These are phyloP conservation scores for Trilocha varians DNA, from an alignment of 2,888 invertebrate species.

Conservation along the genomic window DNA sequence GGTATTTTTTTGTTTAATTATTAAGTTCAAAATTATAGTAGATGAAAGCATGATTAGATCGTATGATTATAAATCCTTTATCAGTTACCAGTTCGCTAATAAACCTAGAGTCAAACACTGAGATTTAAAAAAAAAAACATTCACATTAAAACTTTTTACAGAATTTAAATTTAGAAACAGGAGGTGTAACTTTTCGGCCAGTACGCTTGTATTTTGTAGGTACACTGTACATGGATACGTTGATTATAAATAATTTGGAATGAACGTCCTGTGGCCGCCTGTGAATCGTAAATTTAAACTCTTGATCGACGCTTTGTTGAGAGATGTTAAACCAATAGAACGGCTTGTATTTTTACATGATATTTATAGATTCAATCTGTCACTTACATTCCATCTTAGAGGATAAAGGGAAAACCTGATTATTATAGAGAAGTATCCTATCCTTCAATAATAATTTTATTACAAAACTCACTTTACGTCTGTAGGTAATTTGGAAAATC, in stretches of 20 bases:
- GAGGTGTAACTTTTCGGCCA: background rate
- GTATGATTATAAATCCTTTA: background rate
- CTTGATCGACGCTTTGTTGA: background rate
- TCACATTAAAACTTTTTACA: background rate
- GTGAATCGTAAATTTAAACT: background rate
- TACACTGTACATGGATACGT: background rate
- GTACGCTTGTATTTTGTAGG: too few relatives aligned
- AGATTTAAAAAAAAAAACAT: too few relatives aligned
- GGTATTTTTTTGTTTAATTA: conserved; percentile 13
- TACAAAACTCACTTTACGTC: too few relatives aligned
- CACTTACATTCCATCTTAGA: too few relatives aligned
- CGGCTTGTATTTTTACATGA: background rate
- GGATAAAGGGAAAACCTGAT: too few relatives aligned
- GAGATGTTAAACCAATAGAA: background rate
- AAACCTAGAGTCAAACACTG: too few relatives aligned
- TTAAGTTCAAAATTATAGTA: too few relatives aligned
- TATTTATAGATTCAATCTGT: background rate
- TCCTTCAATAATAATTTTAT: too few relatives aligned
- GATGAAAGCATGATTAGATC: background rate
- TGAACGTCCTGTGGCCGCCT: background rate
- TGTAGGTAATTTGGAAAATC: too few relatives aligned
- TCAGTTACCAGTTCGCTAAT: too few relatives aligned
- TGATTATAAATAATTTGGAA: background rate
- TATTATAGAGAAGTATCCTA: too few relatives aligned
- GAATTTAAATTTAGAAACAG: background rate